phyloP scores from a whole-genome alignment of 1,140 invertebrate species.

The Thrips palmi region DNA sequence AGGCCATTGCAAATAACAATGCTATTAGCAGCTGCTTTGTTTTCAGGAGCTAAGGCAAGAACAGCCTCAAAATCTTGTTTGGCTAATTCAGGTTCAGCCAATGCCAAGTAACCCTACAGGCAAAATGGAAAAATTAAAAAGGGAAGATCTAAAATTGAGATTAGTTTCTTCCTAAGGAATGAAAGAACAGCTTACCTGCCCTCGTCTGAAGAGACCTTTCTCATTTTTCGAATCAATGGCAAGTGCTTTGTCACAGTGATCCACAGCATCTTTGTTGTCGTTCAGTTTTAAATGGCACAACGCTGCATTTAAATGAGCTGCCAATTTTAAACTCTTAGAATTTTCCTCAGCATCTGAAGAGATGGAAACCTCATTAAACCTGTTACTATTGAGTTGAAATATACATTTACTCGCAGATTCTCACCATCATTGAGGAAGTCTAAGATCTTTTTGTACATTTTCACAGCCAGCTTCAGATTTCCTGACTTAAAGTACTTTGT shows the following conservation, averaged over 20 bases:
- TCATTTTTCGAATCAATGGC: constrained; percentile 59
- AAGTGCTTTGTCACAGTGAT: constrained; percentile 49
- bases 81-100: constrained; percentile 63
- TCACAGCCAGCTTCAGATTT: constrained; percentile 63
- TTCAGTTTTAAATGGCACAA: constrained; percentile 69
- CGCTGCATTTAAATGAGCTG: constrained; percentile 66
- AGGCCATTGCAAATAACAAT: constrained; percentile 48
- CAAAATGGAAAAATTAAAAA: constrained; percentile 9
- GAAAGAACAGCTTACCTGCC: constrained; percentile 39
- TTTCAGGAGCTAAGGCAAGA: constrained; percentile 49
- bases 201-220: constrained; percentile 80
- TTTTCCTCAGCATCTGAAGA: constrained; percentile 26
- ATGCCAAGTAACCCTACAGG: constrained; percentile 49
- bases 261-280: constrained; percentile 50
- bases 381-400: not conserved
- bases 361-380: constrained; percentile 17
- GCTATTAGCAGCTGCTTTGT: constrained; percentile 68
- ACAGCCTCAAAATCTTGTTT: constrained; percentile 62
- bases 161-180: no score
- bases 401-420: constrained; percentile 13
- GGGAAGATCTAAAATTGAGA: no score
- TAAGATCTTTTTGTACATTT: constrained; percentile 68
- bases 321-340: constrained; percentile 42
- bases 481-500: constrained; percentile 74
- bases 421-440: constrained; percentile 31